Conservation (phyloP, 2,888 invertebrate species). For the Bellardia pandia region DNA sequence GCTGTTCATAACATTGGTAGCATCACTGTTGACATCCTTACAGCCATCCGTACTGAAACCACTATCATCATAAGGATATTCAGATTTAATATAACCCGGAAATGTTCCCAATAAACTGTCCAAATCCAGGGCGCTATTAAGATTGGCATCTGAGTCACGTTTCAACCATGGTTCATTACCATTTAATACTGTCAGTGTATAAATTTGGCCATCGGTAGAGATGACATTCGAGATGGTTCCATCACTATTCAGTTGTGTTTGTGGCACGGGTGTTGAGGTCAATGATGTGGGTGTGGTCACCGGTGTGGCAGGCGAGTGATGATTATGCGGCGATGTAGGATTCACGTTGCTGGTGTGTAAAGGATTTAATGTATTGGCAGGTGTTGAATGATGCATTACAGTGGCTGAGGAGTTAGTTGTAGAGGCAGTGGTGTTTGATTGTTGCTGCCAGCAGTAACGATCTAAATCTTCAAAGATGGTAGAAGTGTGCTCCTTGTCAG, state of each 20-base stretch:
- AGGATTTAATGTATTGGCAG: constrained; percentile 83
- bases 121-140: constrained; percentile 88
- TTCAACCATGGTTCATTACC: constrained; percentile 89
- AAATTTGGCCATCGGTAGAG: constrained; percentile 91
- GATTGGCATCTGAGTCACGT: constrained; percentile 86
- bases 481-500: constrained; percentile 87
- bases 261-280: constrained; percentile 75
- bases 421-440: constrained; percentile 82
- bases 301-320: constrained; percentile 74
- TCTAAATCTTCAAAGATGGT: constrained; percentile 93
- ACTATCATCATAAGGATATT: constrained; percentile 91
- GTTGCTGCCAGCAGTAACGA: constrained; percentile 92
- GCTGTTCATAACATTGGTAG: constrained; percentile 72
- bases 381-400: constrained; percentile 79
- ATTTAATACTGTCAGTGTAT: constrained; percentile 94
- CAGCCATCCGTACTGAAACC: constrained; percentile 87
- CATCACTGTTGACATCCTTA: constrained; percentile 81
- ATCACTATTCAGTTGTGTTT: constrained; percentile 78
- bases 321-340: constrained; percentile 72
- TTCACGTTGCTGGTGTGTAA: constrained; percentile 66
- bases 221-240: constrained; percentile 80
- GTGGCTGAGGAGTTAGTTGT: constrained; percentile 76
- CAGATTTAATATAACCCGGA: constrained; percentile 88
- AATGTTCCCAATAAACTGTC: constrained; percentile 92
- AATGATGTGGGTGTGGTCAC: constrained; percentile 63